Conservation (phyloP, 2,113 vertebrate genomes). For the Emydura subglobosa region DNA sequence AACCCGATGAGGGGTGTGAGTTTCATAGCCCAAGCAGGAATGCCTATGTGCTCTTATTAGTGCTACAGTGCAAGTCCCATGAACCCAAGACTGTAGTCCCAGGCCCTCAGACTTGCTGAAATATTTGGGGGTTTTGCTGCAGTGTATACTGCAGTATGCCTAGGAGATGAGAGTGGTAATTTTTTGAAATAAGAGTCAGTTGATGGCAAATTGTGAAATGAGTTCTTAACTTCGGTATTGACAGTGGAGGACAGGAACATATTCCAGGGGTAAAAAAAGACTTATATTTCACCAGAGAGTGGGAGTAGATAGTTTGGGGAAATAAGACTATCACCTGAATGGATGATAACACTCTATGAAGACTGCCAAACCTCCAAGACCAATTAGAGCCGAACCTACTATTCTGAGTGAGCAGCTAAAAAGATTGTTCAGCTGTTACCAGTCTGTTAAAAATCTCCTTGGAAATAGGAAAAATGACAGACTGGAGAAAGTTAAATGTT, state of each 20-base stretch:
- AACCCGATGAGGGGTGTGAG: neutral
- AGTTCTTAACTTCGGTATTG: neutral
- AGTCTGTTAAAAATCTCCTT: neutral
- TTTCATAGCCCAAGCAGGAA: neutral
- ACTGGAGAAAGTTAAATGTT: slow-evolving; percentile 17
- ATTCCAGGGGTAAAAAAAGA: neutral
- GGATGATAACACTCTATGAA: neutral
- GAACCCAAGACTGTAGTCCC: too few species aligned
- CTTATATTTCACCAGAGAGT: neutral
- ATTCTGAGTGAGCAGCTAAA: neutral
- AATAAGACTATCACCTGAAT: neutral
- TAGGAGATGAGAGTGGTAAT: neutral
- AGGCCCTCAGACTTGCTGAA: neutral
- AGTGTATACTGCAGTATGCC: neutral
- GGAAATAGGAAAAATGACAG: slow-evolving; percentile 9
- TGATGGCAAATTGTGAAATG: neutral
- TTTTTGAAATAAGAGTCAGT: neutral
- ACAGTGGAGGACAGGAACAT: neutral
- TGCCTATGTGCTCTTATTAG: neutral
- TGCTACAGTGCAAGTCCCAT: neutral
- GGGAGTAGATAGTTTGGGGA: neutral
- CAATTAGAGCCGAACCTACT: neutral
- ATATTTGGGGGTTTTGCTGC: neutral
- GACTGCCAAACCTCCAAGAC: neutral
- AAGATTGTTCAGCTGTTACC: neutral